These are phyloP conservation scores for Acanthosoma haemorrhoidale DNA, from an alignment of 2,888 invertebrate genomes.

Conservation along the genomic window DNA sequence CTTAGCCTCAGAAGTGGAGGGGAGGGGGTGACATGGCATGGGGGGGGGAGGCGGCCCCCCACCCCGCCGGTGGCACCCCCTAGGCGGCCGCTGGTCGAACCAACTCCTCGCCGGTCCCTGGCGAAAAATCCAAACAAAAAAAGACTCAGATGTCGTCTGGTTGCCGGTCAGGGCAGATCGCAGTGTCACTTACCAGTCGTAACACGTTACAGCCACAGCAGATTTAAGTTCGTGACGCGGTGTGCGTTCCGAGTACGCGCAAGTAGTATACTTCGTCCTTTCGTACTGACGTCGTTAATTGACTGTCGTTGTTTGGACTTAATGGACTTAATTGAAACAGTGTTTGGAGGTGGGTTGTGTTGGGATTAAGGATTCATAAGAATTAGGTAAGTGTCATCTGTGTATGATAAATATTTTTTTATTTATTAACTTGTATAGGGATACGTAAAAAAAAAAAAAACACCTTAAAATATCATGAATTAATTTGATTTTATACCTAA, in stretches of 20 bases:
- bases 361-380: conserved; percentile 12
- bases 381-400: background rate
- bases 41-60: background rate
- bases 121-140: conserved; percentile 39
- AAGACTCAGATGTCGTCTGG: conserved; percentile 38
- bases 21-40: no score
- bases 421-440: background rate
- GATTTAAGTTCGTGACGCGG: background rate
- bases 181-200: background rate
- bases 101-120: conserved; percentile 29
- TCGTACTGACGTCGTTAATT: no score
- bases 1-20: no score
- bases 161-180: conserved; percentile 30
- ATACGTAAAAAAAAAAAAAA: no score
- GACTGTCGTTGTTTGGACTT: no score
- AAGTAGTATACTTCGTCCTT: background rate
- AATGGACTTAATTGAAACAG: background rate
- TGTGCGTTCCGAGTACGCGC: background rate
- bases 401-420: background rate
- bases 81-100: conserved; percentile 22
- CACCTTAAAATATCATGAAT: no score
- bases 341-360: background rate
- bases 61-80: conserved; percentile 27
- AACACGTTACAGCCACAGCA: background rate
- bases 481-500: no score